A percentile compares a stretch with the other conserved stretches of the same genome.
phyloP scores from a whole-genome alignment of 1,140 invertebrate genomes.

The Zaprionus ghesquierei region DNA sequence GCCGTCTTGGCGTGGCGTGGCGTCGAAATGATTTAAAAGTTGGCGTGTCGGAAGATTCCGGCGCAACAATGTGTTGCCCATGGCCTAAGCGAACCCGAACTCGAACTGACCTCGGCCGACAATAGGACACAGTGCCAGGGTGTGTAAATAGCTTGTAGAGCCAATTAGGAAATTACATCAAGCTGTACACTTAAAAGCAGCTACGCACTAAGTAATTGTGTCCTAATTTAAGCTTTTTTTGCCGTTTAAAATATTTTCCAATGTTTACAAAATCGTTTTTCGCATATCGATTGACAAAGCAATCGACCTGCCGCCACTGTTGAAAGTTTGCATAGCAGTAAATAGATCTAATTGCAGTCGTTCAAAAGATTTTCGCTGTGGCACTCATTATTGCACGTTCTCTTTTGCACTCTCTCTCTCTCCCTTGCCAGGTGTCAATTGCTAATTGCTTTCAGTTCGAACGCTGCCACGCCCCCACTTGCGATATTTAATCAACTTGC shows the following conservation, averaged over 20 bases:
- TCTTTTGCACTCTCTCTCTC: not conserved
- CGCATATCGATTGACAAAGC: too few species aligned
- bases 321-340: not conserved
- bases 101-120: not conserved
- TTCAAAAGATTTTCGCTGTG: not conserved
- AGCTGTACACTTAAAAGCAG: not conserved
- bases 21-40: conserved; percentile 62
- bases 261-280: too few species aligned
- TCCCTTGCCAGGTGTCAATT: conserved; percentile 46
- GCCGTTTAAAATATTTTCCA: not conserved
- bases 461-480: conserved; percentile 11
- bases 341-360: not conserved
- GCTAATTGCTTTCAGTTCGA: conserved; percentile 52
- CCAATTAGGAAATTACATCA: not conserved
- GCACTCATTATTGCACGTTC: not conserved
- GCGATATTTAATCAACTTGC: conserved; percentile 53
- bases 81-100: not conserved
- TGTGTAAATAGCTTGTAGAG: not conserved
- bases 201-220: not conserved
- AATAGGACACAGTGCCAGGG: not conserved
- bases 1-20: conserved; percentile 51
- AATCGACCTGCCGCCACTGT: not conserved
- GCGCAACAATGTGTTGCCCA: conserved; percentile 12
- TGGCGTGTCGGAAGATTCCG: conserved; percentile 46
- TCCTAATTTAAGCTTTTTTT: not conserved